A percentile compares a stretch with the other conserved stretches of the same genome.
phyloP scores from a whole-genome alignment of 2,888 invertebrate genomes.

The Mythimna pallens region DNA sequence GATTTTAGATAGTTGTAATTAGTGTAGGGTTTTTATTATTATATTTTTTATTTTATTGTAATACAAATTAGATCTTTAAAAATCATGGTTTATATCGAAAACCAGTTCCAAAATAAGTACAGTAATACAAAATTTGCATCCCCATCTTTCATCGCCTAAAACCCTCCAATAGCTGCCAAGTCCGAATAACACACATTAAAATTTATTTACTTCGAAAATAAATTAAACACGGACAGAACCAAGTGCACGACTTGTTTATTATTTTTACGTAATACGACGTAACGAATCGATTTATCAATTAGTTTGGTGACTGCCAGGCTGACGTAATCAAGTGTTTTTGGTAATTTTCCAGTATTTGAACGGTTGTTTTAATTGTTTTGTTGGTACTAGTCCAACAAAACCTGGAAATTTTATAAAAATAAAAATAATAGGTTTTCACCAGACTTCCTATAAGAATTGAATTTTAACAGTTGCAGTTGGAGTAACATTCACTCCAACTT shows the following conservation, averaged over 20 bases:
- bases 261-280: conserved; percentile 40
- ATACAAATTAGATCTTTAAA: no score
- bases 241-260: conserved; percentile 15
- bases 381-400: not conserved
- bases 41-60: no score
- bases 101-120: no score
- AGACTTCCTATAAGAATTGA: no score
- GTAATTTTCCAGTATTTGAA: conserved; percentile 24
- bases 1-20: no score
- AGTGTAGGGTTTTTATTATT: no score
- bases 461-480: no score
- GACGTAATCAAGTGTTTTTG: conserved; percentile 38
- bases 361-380: conserved; percentile 9
- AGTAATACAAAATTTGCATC: not conserved
- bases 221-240: conserved; percentile 14
- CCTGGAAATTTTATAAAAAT: not conserved
- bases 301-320: conserved; percentile 21
- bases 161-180: not conserved
- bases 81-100: no score
- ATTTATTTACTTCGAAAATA: not conserved
- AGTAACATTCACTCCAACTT: no score
- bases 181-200: not conserved
- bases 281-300: conserved; percentile 60
- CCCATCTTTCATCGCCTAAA: not conserved
- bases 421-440: not conserved